Percentiles rank a stretch among this genome's conserved stretches.
These are phyloP conservation scores for Elephantulus edwardii DNA, from an alignment of 2,113 vertebrate genomes.

Conservation along the genomic window DNA sequence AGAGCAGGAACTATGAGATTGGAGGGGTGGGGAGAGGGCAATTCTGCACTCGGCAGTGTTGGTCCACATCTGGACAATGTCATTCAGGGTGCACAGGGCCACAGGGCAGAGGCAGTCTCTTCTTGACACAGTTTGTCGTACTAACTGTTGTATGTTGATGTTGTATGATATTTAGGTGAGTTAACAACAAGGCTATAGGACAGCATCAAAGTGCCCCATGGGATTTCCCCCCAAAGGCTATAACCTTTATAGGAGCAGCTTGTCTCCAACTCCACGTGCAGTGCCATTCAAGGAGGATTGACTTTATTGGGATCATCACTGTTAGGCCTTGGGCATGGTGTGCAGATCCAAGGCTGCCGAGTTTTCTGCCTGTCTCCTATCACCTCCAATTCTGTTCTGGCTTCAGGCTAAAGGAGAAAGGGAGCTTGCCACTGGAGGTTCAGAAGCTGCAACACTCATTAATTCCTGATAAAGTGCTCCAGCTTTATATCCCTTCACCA, in stretches of 20 bases:
- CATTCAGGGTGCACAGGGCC: rapidly evolving
- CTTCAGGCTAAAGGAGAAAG: not conserved
- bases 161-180: not conserved
- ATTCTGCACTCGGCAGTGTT: not conserved
- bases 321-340: not conserved
- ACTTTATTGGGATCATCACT: not conserved
- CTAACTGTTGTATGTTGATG: not conserved
- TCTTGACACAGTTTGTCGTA: not conserved
- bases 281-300: rapidly evolving
- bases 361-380: not conserved
- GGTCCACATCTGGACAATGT: rapidly evolving
- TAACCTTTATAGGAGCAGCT: not conserved
- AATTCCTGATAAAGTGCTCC: constrained; percentile 62
- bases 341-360: too few relatives aligned
- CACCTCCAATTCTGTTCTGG: too few relatives aligned
- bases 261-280: not conserved
- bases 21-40: not conserved
- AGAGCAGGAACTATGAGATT: too few relatives aligned
- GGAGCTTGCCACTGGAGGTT: not conserved
- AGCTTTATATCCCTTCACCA: constrained; percentile 70
- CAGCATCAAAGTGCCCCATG: not conserved
- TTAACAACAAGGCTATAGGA: not conserved
- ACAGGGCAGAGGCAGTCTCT: not conserved
- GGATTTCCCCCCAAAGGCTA: not conserved
- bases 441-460: constrained; percentile 23